Evolutionary conservation across 2,113 vertebrate species (phyloP), one percentile per base, ranked within the genome.

Genomic region (Nycticorax nycticorax): DNA sequence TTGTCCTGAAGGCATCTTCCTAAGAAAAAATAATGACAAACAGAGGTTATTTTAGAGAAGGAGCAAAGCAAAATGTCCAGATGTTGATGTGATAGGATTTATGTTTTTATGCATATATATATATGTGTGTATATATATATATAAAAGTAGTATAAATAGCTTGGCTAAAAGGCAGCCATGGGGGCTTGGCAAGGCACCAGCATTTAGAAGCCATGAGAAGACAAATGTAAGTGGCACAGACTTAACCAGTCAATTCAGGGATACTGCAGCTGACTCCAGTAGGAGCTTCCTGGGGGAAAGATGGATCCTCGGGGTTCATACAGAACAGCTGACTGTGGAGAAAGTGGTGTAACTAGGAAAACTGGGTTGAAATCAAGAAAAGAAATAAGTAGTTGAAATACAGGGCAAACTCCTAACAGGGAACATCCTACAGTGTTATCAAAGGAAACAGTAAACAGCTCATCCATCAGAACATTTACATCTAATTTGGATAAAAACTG

Each of bases 401-500:
- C 20, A 35, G 48, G 48, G 57, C 64, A 43, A 93, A 62, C 35
- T 92, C 47, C 27, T 48, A 66, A 16, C n/a, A 56, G 66, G 5
- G 52, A 85, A 75, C 0, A 0, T 53, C 90, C 50, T 53, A 28
- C 1, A 3, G 48, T 1, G 3, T 88, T 75, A 41, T 79, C 71
- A 37, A 39, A 93, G 32, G 71, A 80, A 73, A 69, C 3, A 16
- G 89, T 41, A 79, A 81, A 66, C 35, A 79, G 53, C 62, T 91
- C 66, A 85, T 92, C 88, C 88, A 66, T 47, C 62, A 82, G 62
- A 81, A 79, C 71, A 73, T 57, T 75, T 85, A 89, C 84, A 93
- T 91, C 66, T 88, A 64, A 64, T 94, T 93, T 89, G 92, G 85
- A 79, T 88, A 73, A 92, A 94, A 93, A 9, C 16, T 68, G 14